Base-by-base conservation (phyloP, 2,113 vertebrate genomes). In the Clinocottus analis region DNA sequence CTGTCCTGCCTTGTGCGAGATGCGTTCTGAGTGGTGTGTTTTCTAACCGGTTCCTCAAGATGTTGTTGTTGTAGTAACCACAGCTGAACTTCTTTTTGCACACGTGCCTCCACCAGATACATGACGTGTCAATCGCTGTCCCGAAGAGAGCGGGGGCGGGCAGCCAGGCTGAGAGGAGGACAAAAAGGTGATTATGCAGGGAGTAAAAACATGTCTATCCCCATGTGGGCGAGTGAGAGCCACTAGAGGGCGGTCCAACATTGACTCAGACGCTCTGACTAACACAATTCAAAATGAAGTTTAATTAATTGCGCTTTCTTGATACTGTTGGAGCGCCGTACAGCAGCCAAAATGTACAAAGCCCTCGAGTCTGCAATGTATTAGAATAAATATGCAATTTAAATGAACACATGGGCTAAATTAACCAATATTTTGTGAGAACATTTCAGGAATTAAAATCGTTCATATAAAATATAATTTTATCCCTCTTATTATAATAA, bases 121-220 rank as follows among this genome's bases (percentile, higher is more conserved):
- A 99, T 12, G 97, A 94, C 3, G 95, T 94, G 76, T 99, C 98
- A 0, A 99, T 99, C 89, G 94, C 92, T 31, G 95, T 94, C 71
- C 98, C 98, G 0, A 97, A 99, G 53, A 99, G 64, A 55, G 96
- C 94, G 0, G 98, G 98, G 33, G 97, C 94, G 0, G 98, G 97
- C 21, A 99, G 85, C 97, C 97, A 99, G 56, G 97, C 98, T 99
- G 85, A 81, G 35, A 21, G 71, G 60, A 41, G 84, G 35, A 68
- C 37, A 55, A 17, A 69, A 58, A 69, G 3, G 66, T 21, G 8
- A 27, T 19, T 14, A 21, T 11, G 62, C 17, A 37, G 19, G 12
- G 19, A 17, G 21, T 12, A 47, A 43, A 65, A 6, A 14, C 23
- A 56, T 16, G 21, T 47, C 10, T 29, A 12, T 41, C 10, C 2